Conservation (phyloP, 2,113 vertebrate species). For the Irena cyanogastra region DNA sequence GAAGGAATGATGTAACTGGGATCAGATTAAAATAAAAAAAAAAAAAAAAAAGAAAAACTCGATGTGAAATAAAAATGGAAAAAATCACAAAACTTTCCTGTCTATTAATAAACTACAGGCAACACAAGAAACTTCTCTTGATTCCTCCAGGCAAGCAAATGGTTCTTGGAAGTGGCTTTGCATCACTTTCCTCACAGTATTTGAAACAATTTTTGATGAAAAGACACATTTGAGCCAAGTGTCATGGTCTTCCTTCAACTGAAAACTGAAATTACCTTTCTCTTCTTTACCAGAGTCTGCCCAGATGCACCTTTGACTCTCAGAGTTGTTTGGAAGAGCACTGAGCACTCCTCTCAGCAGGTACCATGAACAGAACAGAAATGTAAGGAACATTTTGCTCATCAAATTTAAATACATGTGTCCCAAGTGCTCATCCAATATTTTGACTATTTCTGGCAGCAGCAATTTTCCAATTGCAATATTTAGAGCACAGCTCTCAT, state of each 20-base stretch:
- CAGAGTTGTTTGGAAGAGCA: not conserved
- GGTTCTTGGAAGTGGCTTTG: not conserved
- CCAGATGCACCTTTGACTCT: not conserved
- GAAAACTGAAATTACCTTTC: not conserved
- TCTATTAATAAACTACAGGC: not conserved
- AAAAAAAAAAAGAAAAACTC: fast-evolving
- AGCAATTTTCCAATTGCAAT: not conserved
- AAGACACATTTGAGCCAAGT: not conserved
- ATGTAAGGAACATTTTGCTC: not conserved
- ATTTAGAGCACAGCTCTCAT: not conserved
- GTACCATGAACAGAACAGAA: not conserved
- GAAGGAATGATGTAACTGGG: not conserved
- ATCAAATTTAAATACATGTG: not conserved
- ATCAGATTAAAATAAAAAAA: not conserved
- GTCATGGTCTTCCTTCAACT: not conserved
- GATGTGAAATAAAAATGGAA: not conserved
- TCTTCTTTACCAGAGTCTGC: not conserved
- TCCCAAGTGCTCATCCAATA: not conserved
- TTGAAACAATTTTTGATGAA: not conserved
- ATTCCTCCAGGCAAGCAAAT: not conserved
- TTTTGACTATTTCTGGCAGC: not conserved
- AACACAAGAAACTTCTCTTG: not conserved
- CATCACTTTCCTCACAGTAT: not conserved
- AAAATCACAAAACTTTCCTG: not conserved
- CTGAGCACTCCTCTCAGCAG: not conserved